Evolutionary conservation across 2,113 vertebrate genomes (phyloP).

Genomic region (Abramis brama): DNA sequence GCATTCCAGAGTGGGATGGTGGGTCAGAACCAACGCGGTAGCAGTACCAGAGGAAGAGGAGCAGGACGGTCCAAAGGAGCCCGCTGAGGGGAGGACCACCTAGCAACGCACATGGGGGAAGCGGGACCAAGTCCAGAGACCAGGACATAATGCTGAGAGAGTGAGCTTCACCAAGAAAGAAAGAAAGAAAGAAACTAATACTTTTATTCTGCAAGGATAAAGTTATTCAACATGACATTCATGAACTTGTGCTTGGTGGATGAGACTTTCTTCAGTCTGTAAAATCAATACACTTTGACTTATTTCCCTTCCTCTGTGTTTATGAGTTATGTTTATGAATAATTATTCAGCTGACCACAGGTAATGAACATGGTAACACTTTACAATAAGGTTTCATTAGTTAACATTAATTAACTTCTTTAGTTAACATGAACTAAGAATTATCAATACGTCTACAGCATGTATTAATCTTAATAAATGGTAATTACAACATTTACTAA

Average conservation of each 20-base stretch:
- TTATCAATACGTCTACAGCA: no score
- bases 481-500: no score
- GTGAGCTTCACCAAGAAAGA: conserved; percentile 23
- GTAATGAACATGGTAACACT: not conserved
- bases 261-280: not conserved
- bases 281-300: not conserved
- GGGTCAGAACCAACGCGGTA: conserved; percentile 83
- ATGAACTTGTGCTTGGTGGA: not conserved
- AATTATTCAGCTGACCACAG: not conserved
- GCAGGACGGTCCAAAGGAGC: conserved; percentile 81
- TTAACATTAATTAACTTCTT: no score
- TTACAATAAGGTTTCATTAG: no score
- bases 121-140: conserved; percentile 73
- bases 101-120: conserved; percentile 71
- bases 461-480: no score
- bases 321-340: not conserved
- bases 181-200: not conserved
- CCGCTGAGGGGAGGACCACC: conserved; percentile 78
- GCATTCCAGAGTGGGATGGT: conserved; percentile 67
- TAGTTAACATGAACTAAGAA: no score
- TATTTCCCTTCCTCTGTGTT: not conserved
- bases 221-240: not conserved
- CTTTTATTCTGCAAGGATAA: no score
- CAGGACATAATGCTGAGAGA: conserved; percentile 72
- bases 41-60: conserved; percentile 89